Conservation (phyloP, 2,888 invertebrate genomes). For the Tridacna crocea region DNA sequence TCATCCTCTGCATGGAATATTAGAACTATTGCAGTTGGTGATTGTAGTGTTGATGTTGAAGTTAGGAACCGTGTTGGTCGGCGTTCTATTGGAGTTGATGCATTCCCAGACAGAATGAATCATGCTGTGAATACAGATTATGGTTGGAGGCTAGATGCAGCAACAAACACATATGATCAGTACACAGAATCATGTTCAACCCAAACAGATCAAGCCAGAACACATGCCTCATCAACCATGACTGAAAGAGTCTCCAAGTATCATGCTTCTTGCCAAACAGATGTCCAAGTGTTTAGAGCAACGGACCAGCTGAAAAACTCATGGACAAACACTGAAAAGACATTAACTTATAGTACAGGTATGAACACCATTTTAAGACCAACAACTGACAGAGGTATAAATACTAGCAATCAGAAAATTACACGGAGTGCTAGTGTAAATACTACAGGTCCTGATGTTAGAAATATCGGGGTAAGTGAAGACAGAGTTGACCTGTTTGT, state of each 20-base stretch:
- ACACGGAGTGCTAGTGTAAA: slow-evolving; percentile 56
- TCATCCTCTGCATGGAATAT: slow-evolving; percentile 56
- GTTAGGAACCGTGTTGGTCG: slow-evolving; percentile 71
- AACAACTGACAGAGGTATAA: slow-evolving; percentile 54
- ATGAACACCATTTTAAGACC: slow-evolving; percentile 73
- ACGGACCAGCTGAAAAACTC: slow-evolving; percentile 69
- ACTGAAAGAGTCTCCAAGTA: slow-evolving; percentile 68
- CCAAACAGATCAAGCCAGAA: slow-evolving; percentile 72
- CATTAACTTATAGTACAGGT: slow-evolving; percentile 62
- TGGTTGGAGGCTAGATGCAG: slow-evolving; percentile 75
- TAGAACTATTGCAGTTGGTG: slow-evolving; percentile 76
- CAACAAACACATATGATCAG: slow-evolving; percentile 73
- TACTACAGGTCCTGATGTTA: slow-evolving; percentile 47
- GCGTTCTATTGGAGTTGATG: slow-evolving; percentile 76
- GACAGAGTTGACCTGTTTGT: slow-evolving; percentile 66
- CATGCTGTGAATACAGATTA: slow-evolving; percentile 73
- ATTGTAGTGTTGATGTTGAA: slow-evolving; percentile 79
- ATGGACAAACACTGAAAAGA: slow-evolving; percentile 68
- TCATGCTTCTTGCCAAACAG: slow-evolving; percentile 72
- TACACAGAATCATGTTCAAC: slow-evolving; percentile 69
- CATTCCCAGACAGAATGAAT: slow-evolving; percentile 72
- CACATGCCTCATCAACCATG: slow-evolving; percentile 73
- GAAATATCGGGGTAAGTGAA: slow-evolving; percentile 65
- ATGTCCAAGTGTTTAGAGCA: slow-evolving; percentile 71
- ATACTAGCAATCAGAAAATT: slow-evolving; percentile 54